Evolutionary conservation across 2,888 invertebrate species (phyloP), one percentile per base, ranked within the genome.

Genomic region (Alloplasta piceator): DNA sequence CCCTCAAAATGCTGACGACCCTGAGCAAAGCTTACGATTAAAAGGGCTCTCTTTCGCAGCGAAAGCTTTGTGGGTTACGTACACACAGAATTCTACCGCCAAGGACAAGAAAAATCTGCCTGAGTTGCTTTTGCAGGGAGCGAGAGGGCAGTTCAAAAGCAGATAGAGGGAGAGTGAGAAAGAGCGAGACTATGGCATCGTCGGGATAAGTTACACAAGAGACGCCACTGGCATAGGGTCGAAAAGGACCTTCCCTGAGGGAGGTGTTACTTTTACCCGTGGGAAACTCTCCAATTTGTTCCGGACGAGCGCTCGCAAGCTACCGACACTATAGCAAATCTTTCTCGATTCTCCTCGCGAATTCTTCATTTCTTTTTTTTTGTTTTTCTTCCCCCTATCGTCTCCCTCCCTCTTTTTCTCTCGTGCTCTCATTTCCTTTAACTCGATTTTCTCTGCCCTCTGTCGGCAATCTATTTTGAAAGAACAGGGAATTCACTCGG

Each of bases 231-330:
- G 61, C 56, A 50, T 67, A 76, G 76, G 72, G 41, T 77, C 72
- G 76, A 73, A 58, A 64, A 72, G 50, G 55, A 71, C 67, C 56
- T 68, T 77, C 58, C 72, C 68, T 48, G 16, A 38, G 76, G 80
- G 76, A 80, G 71, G 80, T 77, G 72, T 77, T 73, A 73, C 76
- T 73, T 67, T 56, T 58, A 63, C 76, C 80, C 73, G 73, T 80
- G 80, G 72, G 80, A 80, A 77, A 63, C 56, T 39, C 61, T 80
- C 46, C 80, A 80, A 77, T 80, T 77, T 73, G 80, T 80, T 80
- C 72, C 76, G 68, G 76, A 48, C 58, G 61, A 64, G 46, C 56
- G 16, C 10, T 58, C 63, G 56, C 50, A 68, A 68, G 48, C 76
- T 68, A 68, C 80, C 58, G 68, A 73, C 67, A 68, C 50, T 48